Evolutionary conservation across 2,888 invertebrate genomes (phyloP).

Genomic region (Cheilosia pagana): DNA sequence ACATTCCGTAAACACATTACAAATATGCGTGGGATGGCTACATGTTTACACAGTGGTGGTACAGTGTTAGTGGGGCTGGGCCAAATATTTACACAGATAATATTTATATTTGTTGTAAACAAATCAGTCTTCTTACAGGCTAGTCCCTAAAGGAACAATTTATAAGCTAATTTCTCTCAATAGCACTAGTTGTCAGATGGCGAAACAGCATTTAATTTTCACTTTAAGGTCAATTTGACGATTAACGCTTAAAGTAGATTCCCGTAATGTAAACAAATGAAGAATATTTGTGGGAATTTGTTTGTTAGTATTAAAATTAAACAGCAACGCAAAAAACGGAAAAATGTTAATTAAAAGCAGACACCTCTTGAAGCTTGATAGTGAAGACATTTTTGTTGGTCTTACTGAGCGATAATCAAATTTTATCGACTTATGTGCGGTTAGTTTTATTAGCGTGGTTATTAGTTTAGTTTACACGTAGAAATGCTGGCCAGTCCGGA

Average conservation of each 20-base stretch:
- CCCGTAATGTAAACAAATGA: background rate
- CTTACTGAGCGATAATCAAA: constrained; percentile 15
- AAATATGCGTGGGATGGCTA: background rate
- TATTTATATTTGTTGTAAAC: constrained; percentile 1
- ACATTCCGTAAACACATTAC: background rate
- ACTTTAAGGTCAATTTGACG: background rate
- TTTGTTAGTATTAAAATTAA: constrained; percentile 10
- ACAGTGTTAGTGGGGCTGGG: background rate
- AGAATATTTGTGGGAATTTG: background rate
- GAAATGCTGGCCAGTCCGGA: too few species aligned
- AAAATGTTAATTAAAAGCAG: constrained; percentile 42
- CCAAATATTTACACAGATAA: background rate
- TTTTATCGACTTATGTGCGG: constrained; percentile 42
- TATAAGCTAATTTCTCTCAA: background rate
- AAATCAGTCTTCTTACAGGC: background rate
- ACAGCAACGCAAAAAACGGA: constrained; percentile 6
- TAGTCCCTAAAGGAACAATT: background rate
- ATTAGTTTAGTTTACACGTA: background rate
- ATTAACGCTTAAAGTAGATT: background rate
- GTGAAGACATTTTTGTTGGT: constrained; percentile 42
- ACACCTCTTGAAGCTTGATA: constrained; percentile 6
- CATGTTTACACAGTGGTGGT: background rate
- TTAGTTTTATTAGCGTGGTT: constrained; percentile 20
- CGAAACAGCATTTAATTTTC: background rate
- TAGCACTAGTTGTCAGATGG: background rate